phyloP scores from a whole-genome alignment of 1,140 invertebrate genomes.

The Eubasilissa regina region DNA sequence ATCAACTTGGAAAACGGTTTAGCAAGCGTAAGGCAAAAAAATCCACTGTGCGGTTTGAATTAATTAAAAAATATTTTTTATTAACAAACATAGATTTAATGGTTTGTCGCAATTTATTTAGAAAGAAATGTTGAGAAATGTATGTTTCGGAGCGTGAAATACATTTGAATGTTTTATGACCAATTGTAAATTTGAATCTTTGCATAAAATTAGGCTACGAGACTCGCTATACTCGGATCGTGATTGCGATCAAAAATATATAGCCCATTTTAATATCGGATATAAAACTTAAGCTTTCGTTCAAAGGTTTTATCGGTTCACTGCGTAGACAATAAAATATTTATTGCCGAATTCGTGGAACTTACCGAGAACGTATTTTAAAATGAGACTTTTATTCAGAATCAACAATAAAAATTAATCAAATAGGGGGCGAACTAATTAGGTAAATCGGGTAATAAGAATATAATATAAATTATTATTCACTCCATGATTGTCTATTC shows the following conservation, averaged over 20 bases:
- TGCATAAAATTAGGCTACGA: conserved; percentile 43
- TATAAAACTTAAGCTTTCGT: conserved; percentile 38
- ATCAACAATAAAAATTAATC: conserved; percentile 32
- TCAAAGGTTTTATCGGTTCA: conserved; percentile 36
- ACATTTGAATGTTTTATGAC: conserved; percentile 24
- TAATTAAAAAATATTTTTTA: too few species aligned
- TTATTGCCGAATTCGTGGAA: conserved; percentile 31
- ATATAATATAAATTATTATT: not conserved
- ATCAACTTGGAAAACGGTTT: too few species aligned
- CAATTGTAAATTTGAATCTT: conserved; percentile 42
- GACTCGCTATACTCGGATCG: conserved; percentile 20
- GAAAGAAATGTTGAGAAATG: conserved; percentile 8
- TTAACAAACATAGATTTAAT: not conserved
- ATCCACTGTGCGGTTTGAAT: too few species aligned
- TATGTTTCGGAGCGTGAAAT: not conserved
- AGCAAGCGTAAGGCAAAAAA: too few species aligned
- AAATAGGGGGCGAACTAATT: conserved; percentile 14
- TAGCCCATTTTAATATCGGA: conserved; percentile 32
- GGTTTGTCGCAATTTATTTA: too few species aligned
- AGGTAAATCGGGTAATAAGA: conserved; percentile 7
- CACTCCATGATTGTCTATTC: too few species aligned
- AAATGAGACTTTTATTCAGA: conserved; percentile 23
- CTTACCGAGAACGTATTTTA: conserved; percentile 28
- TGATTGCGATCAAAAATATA: conserved; percentile 34
- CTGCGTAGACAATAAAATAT: conserved; percentile 41